Percentiles rank a stretch among this genome's conserved stretches.
Evolutionary conservation across 2,888 invertebrate species (phyloP).

Genomic region (Drosophila histrio): DNA sequence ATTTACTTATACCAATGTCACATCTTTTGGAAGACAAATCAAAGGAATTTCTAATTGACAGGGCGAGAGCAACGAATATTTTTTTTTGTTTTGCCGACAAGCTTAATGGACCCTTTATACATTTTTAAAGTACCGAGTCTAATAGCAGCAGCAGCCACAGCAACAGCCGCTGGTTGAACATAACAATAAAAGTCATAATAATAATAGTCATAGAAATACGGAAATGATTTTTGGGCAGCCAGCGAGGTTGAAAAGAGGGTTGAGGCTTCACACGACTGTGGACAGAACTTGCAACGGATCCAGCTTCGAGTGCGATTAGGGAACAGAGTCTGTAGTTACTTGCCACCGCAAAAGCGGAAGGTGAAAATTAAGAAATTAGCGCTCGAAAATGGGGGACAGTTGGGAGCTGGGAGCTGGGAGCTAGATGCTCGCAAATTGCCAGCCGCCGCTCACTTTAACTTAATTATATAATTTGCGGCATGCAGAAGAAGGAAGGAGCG

Average conservation of each 20-base stretch:
- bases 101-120: too few species aligned
- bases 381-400: constrained; percentile 47
- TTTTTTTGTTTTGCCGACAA: too few species aligned
- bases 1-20: too few species aligned
- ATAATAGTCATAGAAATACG: constrained; percentile 75
- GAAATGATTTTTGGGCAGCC: constrained; percentile 63
- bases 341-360: constrained; percentile 74
- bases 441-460: constrained; percentile 74
- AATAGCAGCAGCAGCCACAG: constrained; percentile 27
- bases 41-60: too few species aligned
- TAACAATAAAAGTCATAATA: constrained; percentile 81
- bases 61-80: too few species aligned
- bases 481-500: constrained; percentile 4
- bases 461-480: constrained; percentile 75
- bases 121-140: too few species aligned
- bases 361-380: constrained; percentile 82
- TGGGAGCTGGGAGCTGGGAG: constrained; percentile 16
- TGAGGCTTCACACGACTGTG: constrained; percentile 65
- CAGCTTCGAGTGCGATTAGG: not conserved
- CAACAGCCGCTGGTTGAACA: constrained; percentile 32
- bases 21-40: too few species aligned
- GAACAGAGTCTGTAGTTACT: constrained; percentile 10
- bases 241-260: constrained; percentile 27
- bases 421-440: constrained; percentile 43
- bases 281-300: not conserved